A percentile compares a stretch with the other conserved stretches of the same genome.
phyloP scores from a whole-genome alignment of 2,797 vertebrate species.

The Mus minutoides region DNA sequence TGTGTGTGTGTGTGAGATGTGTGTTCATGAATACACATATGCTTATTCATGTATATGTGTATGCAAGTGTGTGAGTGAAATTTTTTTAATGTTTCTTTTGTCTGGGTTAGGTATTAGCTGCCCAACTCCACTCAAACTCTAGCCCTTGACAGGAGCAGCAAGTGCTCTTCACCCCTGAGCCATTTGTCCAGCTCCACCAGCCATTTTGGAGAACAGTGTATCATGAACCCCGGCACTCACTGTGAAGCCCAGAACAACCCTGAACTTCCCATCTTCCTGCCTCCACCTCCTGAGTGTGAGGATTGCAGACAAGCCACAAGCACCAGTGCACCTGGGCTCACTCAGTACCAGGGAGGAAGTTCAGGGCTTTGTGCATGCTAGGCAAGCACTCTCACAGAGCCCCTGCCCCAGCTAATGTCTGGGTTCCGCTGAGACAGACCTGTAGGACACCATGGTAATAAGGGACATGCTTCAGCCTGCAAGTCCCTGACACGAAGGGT shows the following conservation, averaged over 20 bases:
- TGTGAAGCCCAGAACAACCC: neutral
- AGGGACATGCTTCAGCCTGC: constrained; percentile 32
- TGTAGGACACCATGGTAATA: neutral
- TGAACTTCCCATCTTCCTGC: neutral
- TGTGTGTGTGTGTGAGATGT: too few species aligned
- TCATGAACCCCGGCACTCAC: neutral
- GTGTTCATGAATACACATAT: neutral
- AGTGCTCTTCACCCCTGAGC: neutral
- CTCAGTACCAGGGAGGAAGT: neutral
- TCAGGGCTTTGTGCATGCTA: neutral
- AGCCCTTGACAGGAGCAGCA: neutral
- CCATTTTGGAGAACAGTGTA: neutral
- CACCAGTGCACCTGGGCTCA: neutral
- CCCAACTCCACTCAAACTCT: neutral
- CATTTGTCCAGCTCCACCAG: neutral
- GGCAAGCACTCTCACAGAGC: neutral
- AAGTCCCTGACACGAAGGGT: neutral
- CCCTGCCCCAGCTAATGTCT: neutral
- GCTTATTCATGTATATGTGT: neutral
- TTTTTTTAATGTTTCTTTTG: neutral
- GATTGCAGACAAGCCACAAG: neutral
- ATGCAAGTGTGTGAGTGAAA: neutral
- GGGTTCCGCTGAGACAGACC: neutral
- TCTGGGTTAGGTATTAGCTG: neutral
- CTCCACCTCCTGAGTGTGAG: neutral